Conservation (phyloP, 2,888 invertebrate species). For the Disparrhopalites patrizii region DNA sequence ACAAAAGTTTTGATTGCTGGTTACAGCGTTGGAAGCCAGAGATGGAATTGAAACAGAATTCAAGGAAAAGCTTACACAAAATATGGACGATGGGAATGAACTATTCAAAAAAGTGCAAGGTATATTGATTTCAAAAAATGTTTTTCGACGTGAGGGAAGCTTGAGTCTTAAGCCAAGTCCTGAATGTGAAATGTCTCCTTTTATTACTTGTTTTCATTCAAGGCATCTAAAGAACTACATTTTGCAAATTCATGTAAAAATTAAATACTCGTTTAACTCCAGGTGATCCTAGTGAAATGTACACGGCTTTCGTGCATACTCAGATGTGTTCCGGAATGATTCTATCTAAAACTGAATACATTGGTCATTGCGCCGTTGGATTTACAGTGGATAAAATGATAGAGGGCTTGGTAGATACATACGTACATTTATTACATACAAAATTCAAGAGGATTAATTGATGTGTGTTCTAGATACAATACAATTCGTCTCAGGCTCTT, state of each 20-base stretch:
- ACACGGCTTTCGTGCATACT: conserved; percentile 34
- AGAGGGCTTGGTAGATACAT: conserved; percentile 22
- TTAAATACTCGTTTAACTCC: neutral
- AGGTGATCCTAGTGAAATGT: conserved; percentile 36
- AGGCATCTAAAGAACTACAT: neutral
- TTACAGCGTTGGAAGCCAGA: conserved; percentile 25
- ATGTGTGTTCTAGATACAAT: too few relatives aligned
- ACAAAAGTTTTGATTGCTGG: neutral
- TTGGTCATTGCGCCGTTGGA: conserved; percentile 31
- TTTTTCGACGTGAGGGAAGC: neutral
- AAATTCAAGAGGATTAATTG: too few relatives aligned
- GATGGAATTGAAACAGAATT: conserved; percentile 28
- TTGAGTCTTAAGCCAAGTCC: neutral
- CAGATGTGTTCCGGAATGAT: conserved; percentile 31
- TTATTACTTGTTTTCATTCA: neutral
- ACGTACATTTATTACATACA: neutral
- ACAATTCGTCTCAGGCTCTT: too few relatives aligned
- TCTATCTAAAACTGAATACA: conserved; percentile 31
- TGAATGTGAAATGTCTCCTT: neutral
- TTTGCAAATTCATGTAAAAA: neutral
- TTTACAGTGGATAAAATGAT: conserved; percentile 35
- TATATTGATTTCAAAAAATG: neutral
- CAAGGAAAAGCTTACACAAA: conserved; percentile 24
- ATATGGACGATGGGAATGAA: conserved; percentile 24
- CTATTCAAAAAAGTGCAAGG: conserved; percentile 21